Evolutionary conservation across 1,140 invertebrate genomes (phyloP).

Genomic region (Drosophila nigrodunni): DNA sequence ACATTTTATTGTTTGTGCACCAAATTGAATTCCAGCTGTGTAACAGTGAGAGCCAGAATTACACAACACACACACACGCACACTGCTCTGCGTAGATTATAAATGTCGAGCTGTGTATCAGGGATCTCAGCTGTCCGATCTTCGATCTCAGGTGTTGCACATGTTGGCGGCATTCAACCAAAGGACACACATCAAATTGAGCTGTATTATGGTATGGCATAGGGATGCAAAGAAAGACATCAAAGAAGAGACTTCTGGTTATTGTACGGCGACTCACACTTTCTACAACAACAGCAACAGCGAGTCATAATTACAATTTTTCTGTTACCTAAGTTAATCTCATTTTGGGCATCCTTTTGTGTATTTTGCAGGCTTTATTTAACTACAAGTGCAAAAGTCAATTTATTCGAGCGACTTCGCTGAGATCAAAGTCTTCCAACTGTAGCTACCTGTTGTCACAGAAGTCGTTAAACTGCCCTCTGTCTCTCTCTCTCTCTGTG

Average conservation of each 20-base stretch:
- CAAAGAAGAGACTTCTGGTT: slow-evolving; percentile 48
- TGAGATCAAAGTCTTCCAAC: slow-evolving; percentile 64
- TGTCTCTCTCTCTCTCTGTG: not conserved
- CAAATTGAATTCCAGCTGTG: slow-evolving; percentile 79
- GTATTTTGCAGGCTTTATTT: slow-evolving; percentile 43
- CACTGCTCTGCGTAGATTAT: slow-evolving; percentile 37
- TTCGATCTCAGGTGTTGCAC: slow-evolving; percentile 47
- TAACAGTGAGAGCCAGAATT: slow-evolving; percentile 13
- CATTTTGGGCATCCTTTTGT: slow-evolving; percentile 49
- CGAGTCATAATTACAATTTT: slow-evolving; percentile 67
- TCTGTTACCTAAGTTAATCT: slow-evolving; percentile 44
- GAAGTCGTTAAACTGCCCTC: slow-evolving; percentile 7
- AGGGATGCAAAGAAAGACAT: slow-evolving; percentile 55
- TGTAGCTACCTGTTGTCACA: slow-evolving; percentile 66
- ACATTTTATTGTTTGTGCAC: slow-evolving; percentile 75
- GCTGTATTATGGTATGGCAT: slow-evolving; percentile 14
- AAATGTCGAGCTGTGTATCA: not conserved
- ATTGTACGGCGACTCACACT: slow-evolving; percentile 58
- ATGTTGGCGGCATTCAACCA: slow-evolving; percentile 42
- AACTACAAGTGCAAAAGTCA: slow-evolving; percentile 72
- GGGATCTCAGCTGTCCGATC: too few relatives aligned
- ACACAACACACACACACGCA: slow-evolving; percentile 14
- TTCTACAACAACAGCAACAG: slow-evolving; percentile 37
- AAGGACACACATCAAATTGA: slow-evolving; percentile 53
- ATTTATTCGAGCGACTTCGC: slow-evolving; percentile 16